Conservation (phyloP, 2,888 invertebrate genomes). For the Lagria hirta region DNA sequence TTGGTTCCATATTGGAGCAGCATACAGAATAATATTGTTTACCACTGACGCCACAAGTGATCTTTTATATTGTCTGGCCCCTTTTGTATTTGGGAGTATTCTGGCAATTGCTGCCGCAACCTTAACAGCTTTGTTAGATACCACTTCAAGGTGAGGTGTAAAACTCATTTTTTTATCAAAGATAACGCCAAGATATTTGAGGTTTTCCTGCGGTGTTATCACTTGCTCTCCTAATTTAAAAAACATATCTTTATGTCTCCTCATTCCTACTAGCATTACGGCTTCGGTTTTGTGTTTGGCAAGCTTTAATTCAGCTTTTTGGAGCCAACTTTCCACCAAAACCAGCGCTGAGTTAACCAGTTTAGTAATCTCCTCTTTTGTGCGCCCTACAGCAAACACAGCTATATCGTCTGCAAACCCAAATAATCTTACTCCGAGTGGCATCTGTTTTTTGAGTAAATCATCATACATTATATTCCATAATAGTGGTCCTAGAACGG, state of each 20-base stretch:
- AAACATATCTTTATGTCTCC: not conserved
- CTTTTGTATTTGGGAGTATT: conserved; percentile 3
- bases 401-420: conserved; percentile 3
- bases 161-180: conserved; percentile 1
- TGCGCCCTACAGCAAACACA: not conserved
- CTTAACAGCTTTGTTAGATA: not conserved
- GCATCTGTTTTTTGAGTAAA: not conserved
- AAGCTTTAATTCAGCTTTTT: too few species aligned
- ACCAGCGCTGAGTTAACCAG: too few species aligned
- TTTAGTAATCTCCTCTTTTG: too few species aligned
- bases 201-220: not conserved
- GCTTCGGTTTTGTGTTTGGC: conserved; percentile 8
- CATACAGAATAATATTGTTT: conserved; percentile 2
- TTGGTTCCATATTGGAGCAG: conserved; percentile 1
- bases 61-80: conserved; percentile 1
- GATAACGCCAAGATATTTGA: conserved; percentile 3
- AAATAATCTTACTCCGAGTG: not conserved
- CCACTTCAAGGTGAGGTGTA: not conserved
- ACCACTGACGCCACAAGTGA: not conserved
- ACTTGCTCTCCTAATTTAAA: not conserved
- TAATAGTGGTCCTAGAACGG: not conserved
- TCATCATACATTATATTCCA: conserved; percentile 7
- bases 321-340: too few species aligned
- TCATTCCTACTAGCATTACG: conserved; percentile 1
- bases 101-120: not conserved